A percentile compares a stretch with the other conserved stretches of the same genome.
Conservation (phyloP, 2,888 invertebrate species). For the Escarpia spicata region DNA sequence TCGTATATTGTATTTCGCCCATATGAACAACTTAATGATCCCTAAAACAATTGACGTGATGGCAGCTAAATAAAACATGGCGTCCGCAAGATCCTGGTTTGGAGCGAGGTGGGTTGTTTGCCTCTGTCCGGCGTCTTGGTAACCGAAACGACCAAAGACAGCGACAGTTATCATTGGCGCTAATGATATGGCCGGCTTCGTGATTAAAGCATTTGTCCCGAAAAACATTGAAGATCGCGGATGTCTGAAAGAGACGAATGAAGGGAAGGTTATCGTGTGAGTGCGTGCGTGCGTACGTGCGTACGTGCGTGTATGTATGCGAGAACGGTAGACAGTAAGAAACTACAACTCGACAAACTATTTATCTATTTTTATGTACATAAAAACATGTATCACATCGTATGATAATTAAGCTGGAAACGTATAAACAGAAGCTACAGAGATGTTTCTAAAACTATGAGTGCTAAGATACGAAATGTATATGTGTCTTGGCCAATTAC, state of each 20-base stretch:
- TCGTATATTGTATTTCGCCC: constrained; percentile 52
- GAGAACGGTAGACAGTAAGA: not conserved
- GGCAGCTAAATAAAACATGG: constrained; percentile 53
- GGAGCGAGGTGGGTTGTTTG: not conserved
- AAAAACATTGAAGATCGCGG: constrained; percentile 61
- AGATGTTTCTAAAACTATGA: not conserved
- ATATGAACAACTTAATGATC: constrained; percentile 48
- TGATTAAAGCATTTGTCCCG: constrained; percentile 61
- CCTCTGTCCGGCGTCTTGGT: constrained; percentile 38
- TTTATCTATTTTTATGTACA: not conserved
- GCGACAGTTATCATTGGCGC: constrained; percentile 59
- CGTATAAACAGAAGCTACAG: not conserved
- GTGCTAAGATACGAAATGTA: no score
- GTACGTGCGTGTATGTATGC: no score
- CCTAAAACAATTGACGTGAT: constrained; percentile 50
- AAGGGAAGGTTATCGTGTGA: not conserved
- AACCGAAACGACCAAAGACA: constrained; percentile 57
- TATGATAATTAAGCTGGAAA: not conserved
- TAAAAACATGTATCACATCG: not conserved
- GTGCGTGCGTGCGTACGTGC: no score
- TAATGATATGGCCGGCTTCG: constrained; percentile 60
- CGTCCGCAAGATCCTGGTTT: constrained; percentile 39
- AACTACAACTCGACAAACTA: not conserved
- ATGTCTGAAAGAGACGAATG: constrained; percentile 47
- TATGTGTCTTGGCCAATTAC: no score